Percentiles rank a stretch among this genome's conserved stretches.
Conservation (phyloP, 2,888 invertebrate genomes). For the Erebia aethiops region DNA sequence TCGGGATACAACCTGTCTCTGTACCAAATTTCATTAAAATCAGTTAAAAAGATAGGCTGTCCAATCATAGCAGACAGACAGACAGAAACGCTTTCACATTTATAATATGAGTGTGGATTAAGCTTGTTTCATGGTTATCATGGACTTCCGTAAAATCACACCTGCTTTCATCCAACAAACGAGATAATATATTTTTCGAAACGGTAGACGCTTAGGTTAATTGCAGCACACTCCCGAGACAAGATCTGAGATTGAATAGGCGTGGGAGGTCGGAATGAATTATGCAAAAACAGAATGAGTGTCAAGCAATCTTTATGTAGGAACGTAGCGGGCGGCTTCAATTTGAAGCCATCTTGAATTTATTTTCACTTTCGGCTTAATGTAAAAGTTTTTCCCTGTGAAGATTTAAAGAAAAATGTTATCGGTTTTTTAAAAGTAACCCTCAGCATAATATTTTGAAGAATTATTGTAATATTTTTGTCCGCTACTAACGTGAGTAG, state of each 20-base stretch:
- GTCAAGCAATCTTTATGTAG: constrained; percentile 42
- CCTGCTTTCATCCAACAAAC: background rate
- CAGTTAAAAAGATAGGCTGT: no score
- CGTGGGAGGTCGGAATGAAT: constrained; percentile 42
- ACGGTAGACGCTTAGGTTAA: constrained; percentile 36
- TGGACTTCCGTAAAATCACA: no score
- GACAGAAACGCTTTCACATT: no score
- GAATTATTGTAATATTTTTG: background rate
- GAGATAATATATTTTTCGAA: constrained; percentile 27
- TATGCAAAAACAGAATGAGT: constrained; percentile 46
- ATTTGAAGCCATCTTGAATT: constrained; percentile 42
- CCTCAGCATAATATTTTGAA: constrained; percentile 8
- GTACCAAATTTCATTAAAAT: no score
- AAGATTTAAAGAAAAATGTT: constrained; percentile 23
- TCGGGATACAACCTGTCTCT: no score
- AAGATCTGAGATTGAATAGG: constrained; percentile 40
- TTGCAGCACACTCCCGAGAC: constrained; percentile 42
- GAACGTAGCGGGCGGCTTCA: constrained; percentile 39
- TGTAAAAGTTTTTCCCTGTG: constrained; percentile 29
- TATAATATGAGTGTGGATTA: no score
- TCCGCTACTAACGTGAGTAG: background rate
- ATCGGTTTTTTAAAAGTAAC: constrained; percentile 13
- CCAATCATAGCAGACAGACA: no score
- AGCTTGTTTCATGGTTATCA: no score
- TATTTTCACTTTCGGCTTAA: constrained; percentile 41